Base-by-base conservation (phyloP, 1,140 invertebrate genomes). In the Plectus sambesii region DNA sequence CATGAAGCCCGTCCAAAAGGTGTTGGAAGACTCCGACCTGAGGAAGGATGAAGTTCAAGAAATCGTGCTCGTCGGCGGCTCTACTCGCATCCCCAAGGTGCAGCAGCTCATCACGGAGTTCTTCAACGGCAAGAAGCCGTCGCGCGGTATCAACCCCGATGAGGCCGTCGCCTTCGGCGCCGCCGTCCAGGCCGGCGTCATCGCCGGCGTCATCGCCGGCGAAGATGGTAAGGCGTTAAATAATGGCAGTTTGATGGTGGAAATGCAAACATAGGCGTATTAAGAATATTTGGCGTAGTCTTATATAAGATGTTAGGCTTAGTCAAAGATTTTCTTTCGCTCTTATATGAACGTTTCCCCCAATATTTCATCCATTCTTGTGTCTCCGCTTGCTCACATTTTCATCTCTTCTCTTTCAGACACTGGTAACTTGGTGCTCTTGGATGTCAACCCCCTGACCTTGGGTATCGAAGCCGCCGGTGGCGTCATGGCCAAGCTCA, bases 391-490 rank as follows among this genome's bases (percentile, higher is more conserved):
- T n/a, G n/a, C n/a, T n/a, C n/a, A n/a, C n/a, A n/a, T n/a, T n/a
- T n/a, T n/a, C n/a, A n/a, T n/a, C n/a, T n/a, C n/a, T n/a, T n/a
- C n/a, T n/a, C n/a, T n/a, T n/a, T n/a, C n/a, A 40, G 86, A 90
- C 68, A 92, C 88, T 2, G 87, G 89, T 60, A 89, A 93, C 43
- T 84, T 98, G 56, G 89, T 98, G 3, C 78, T 98, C 50, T 77
- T 98, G 33, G 93, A 98, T 69, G 93, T 98, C 35, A 97, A 96
- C 68, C 93, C 93, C 59, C 75, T 98, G 39, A 98, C 93, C 48
- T 80, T 98, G 80, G 93, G 93, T 59, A 99, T 98, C 69, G 93
- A 99, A 76, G 98, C 93, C 52, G 92, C 98, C 48, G 93, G 93
- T 51, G 93, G 93, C 56, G 90, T 99, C 8, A 98, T 99, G 93